Evolutionary conservation across 2,888 invertebrate species (phyloP), one percentile per base, ranked within the genome.

Genomic region (Leucophora obtusa): DNA sequence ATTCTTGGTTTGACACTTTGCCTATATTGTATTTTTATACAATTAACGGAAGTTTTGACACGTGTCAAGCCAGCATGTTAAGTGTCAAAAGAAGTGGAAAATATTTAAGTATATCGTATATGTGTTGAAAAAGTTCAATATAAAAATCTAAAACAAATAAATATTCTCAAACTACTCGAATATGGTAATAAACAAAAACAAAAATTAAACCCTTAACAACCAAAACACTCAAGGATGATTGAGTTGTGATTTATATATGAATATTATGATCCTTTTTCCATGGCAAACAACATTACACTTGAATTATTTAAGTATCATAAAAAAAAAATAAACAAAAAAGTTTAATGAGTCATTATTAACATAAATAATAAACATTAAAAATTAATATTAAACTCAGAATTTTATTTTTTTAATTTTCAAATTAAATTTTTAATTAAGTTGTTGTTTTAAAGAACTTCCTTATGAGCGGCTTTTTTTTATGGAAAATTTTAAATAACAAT

Each of bases 11-110:
- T 5, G n/a, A 47, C 43, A 47, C 43, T 47, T 47, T 47, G 1
- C n/a, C 14, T 47, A 47, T n/a, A 47, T 47, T n/a, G 38, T 47
- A 47, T 47, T 47, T 50, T 47, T 43, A 43, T 62, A 80, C 71
- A 69, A 72, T 81, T 77, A 76, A 82, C 87, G 88, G 87, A 89
- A 88, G 87, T 87, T 87, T 86, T 86, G 88, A 87, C 88, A 88
- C 88, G 88, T 88, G 88, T 87, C 88, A 86, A 83, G 76, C 69
- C 87, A 83, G 78, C 71, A 62, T 73, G 50, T 54, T 6, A 74
- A 71, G 79, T 79, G 79, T 69, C 59, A 71, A 72, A 69, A 62
- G 43, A 68, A 50, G 43, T 56, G 14, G 62, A 17, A 72, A 62
- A 35, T 60, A 28, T 43, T 66, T 43, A 75, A 66, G 60, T 60